Conservation (phyloP, 2,113 vertebrate genomes). For the Bubo bubo region DNA sequence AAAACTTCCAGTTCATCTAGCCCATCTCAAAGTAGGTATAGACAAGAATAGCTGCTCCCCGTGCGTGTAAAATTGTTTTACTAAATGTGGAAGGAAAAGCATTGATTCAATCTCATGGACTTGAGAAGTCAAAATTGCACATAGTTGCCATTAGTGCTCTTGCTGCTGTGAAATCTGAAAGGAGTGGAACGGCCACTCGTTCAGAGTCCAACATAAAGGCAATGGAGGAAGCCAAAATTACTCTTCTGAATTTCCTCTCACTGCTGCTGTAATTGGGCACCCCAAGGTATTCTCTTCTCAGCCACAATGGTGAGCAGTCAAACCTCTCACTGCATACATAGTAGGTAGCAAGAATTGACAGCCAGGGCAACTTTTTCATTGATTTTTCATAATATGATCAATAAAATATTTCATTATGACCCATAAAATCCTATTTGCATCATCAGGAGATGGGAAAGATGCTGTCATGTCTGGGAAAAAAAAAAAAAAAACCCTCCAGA, state of each 20-base stretch:
- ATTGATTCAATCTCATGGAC: constrained; percentile 13
- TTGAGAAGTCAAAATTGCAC: constrained; percentile 18
- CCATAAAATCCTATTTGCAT: background rate
- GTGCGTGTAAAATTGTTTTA: constrained; percentile 50
- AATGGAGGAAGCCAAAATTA: constrained; percentile 48
- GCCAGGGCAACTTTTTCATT: background rate
- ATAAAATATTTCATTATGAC: constrained; percentile 20
- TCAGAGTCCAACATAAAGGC: constrained; percentile 48
- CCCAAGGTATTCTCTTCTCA: constrained; percentile 38
- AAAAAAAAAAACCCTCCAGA: background rate
- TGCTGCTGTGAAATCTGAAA: constrained; percentile 36
- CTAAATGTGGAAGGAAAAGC: constrained; percentile 5
- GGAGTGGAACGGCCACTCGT: background rate
- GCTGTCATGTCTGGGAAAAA: background rate
- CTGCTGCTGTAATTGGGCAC: constrained; percentile 45
- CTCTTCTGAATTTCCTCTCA: constrained; percentile 53
- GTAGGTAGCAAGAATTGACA: constrained; percentile 12
- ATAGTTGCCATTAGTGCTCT: constrained; percentile 19
- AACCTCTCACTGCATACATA: background rate
- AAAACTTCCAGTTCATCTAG: constrained; percentile 31
- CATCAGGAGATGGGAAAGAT: background rate
- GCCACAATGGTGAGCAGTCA: constrained; percentile 18
- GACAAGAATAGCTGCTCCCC: constrained; percentile 31
- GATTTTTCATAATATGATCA: constrained; percentile 55
- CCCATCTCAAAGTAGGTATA: constrained; percentile 23